A percentile compares a stretch with the other conserved stretches of the same genome.
Evolutionary conservation across 2,888 invertebrate species (phyloP).

Genomic region (Leuctra nigra): DNA sequence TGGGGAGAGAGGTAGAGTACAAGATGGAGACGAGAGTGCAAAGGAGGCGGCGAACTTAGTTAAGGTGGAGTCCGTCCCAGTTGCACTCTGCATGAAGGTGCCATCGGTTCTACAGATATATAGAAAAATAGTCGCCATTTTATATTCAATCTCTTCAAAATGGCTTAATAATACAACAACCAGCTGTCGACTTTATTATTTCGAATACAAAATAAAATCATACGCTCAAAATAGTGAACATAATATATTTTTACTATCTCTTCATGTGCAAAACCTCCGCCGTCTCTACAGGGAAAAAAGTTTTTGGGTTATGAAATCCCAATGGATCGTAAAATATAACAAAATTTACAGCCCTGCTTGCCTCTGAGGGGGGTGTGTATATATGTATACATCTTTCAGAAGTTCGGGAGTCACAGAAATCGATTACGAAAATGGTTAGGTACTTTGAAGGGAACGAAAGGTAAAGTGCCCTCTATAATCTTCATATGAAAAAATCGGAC

Average conservation of each 20-base stretch:
- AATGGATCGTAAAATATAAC: slow-evolving; percentile 27
- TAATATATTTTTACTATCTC: slow-evolving; percentile 11
- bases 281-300: slow-evolving; percentile 7
- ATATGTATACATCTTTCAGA: too few relatives aligned
- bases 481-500: not conserved
- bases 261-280: slow-evolving; percentile 6
- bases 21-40: slow-evolving; percentile 1
- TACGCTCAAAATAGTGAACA: slow-evolving; percentile 4
- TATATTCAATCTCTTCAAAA: slow-evolving; percentile 17
- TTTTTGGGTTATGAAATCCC: slow-evolving; percentile 26
- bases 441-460: not conserved
- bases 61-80: too few relatives aligned
- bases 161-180: slow-evolving; percentile 17
- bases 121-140: not conserved
- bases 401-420: slow-evolving; percentile 5
- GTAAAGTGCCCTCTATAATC: not conserved
- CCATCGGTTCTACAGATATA: too few relatives aligned
- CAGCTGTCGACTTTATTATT: slow-evolving; percentile 24
- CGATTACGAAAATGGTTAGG: slow-evolving; percentile 23
- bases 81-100: too few relatives aligned
- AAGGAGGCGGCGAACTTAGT: not conserved
- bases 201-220: slow-evolving; percentile 18
- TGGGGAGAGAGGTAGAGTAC: slow-evolving; percentile 11
- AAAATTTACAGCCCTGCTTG: slow-evolving; percentile 24
- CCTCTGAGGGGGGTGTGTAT: slow-evolving; percentile 12